phyloP scores from a whole-genome alignment of 2,113 vertebrate genomes.

The Thalassarche chlororhynchos region DNA sequence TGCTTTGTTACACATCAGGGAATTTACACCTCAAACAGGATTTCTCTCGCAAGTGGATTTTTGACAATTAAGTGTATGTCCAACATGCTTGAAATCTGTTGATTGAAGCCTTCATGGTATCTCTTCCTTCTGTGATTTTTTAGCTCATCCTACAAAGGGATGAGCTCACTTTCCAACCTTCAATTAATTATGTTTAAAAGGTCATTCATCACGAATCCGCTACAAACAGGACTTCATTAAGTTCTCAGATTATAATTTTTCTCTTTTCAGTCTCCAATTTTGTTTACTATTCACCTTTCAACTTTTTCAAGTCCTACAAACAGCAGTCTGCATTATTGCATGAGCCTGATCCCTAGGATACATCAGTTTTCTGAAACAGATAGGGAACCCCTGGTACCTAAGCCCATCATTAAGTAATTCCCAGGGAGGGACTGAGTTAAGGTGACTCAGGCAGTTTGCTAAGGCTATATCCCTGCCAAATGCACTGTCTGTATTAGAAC shows the following conservation, averaged over 20 bases:
- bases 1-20: fast-evolving
- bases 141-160: not conserved
- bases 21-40: not conserved
- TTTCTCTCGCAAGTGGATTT: not conserved
- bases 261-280: not conserved
- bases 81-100: not conserved
- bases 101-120: not conserved
- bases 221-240: not conserved
- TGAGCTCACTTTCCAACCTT: not conserved
- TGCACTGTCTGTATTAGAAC: not conserved
- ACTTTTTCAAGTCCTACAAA: not conserved
- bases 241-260: not conserved
- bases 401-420: not conserved
- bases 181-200: not conserved
- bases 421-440: not conserved
- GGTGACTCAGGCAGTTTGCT: not conserved
- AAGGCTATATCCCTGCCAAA: not conserved
- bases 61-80: not conserved
- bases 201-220: not conserved
- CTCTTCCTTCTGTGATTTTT: not conserved
- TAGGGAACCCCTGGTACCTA: not conserved
- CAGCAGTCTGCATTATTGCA: not conserved
- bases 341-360: not conserved
- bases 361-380: not conserved
- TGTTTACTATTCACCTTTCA: not conserved